Evolutionary conservation across 2,797 vertebrate species (phyloP), one percentile per base, ranked within the genome.

Genomic region (Danionella dracula): DNA sequence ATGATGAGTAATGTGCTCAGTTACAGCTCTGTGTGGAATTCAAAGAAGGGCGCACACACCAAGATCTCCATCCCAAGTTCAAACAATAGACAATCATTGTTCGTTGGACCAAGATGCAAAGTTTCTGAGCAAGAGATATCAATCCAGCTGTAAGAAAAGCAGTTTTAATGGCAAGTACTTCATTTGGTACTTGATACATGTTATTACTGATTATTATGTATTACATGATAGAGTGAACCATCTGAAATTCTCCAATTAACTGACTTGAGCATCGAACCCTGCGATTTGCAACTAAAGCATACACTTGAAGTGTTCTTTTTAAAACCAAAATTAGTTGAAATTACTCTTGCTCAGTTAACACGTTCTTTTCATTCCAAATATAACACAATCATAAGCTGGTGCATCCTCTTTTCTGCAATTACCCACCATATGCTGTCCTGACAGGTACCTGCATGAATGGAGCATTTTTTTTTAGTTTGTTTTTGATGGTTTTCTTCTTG

Each of bases 1-100:
- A 65, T 65, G 41, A 51, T 64, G 53, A 73, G 59, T 53, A 61
- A 73, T 69, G 59, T 60, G 40, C 55, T 69, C 35, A 41, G 66
- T 65, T 60, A 48, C 54, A 37, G 29, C 49, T 42, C 65, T 72
- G 70, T 48, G 57, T 68, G 53, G 61, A 70, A 40, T 54, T 60
- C 54, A 45, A 48, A 27, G 42, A 44, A 54, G 32, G 62, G 40
- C 27, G 45, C 45, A 57, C 6, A n/a, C n/a, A 15, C 35, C 48
- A 27, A 46, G 40, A 58, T 66, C 61, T 58, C 20, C 19, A 61
- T 54, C 35, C 31, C 15, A 34, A 44, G 27, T 38, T 57, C 40
- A 69, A 31, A 51, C 45, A 53, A 40, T 17, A 58, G 13, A 27
- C 23, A 35, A 5, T 5, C 51, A 44, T 41, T 62, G 17, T 61